Evolutionary conservation across 2,888 invertebrate species (phyloP), one percentile per base, ranked within the genome.

Genomic region (Drosophila trichaetosa): DNA sequence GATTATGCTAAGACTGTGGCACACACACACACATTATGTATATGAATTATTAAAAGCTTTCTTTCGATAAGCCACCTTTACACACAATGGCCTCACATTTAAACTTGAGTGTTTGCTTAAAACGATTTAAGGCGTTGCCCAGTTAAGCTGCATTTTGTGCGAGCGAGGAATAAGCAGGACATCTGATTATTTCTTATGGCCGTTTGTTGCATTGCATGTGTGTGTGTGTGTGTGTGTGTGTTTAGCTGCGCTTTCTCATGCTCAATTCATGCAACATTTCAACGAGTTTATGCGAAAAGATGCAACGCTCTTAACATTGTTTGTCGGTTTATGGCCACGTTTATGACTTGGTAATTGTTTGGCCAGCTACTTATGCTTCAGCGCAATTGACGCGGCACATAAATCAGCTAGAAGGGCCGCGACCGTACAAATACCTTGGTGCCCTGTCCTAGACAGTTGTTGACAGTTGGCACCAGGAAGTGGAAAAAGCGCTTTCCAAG

Each of bases 31-130:
- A 51, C 77, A 68, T 75, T 69, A 67, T 73, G 69, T 73, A 70
- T 80, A 81, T 80, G 82, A 72, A 76, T 89, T 89, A 85, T 89
- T 83, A 85, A 85, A 82, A 68, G 72, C 89, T 89, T 87, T 89
- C 87, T 87, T 75, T 62, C 74, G 84, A 83, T 81, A 89, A 89
- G 74, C 65, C 66, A 75, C 62, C 62, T 64, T 57, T 34, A 61
- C 71, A 63, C 71, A 82, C 80, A 83, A 83, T 85, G 89, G 75
- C 57, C 72, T 59, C 69, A 69, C 73, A 82, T 75, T 64, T 64
- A 53, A 68, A 31, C 56, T 56, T 71, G 72, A 83, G 89, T 84
- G 84, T 85, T 85, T 85, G 74, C 69, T 76, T 68, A 87, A 79
- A 80, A 77, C 72, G 77, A 82, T 84, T 86, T 79, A 77, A 75